Evolutionary conservation across 2,888 invertebrate genomes (phyloP), one percentile per base, ranked within the genome.

Genomic region (Acanthococcus lagerstroemiae): DNA sequence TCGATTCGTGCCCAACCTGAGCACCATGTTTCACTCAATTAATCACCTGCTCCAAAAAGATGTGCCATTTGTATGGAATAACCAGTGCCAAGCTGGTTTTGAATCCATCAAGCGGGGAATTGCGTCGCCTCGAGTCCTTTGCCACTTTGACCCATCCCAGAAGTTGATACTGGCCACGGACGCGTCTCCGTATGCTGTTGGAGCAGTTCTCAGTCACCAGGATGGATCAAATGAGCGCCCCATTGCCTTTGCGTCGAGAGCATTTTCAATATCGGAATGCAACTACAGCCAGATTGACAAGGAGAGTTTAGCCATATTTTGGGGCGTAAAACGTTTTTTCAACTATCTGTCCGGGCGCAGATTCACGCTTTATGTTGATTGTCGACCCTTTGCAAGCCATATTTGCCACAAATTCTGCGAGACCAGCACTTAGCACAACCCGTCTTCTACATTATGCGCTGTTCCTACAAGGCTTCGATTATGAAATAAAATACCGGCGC

Each of bases 331-430:
- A 61, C n/a, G 27, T 3, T 50, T 24, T 19, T 61, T 61, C 21
- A 46, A 61, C n/a, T 61, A 61, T 50, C 12, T 61, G 9, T 61
- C 25, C 27, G 61, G 61, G n/a, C n/a, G n/a, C n/a, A n/a, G n/a
- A n/a, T n/a, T n/a, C n/a, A n/a, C n/a, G n/a, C n/a, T n/a, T n/a
- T 5, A 2, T 5, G 44, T 17, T 3, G 61, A 61, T 19, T 48
- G 27, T 21, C 15, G 50, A n/a, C 15, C 61, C 27, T 22, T 12
- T 61, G 2, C 26, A 7, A 15, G n/a, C 46, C 7, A 61, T 48
- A 4, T 61, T 61, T 4, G 27, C 24, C 4, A 3, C 48, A 6
- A 48, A 48, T 15, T 22, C 61, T 21, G 12, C n/a, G 1, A 44
- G 44, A 44, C 60, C 54, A 3, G 3, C 24, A 24, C 48, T 56